Evolutionary conservation across 2,888 invertebrate species (phyloP), one percentile per base, ranked within the genome.

Genomic region (Drosophila fulvimacula): DNA sequence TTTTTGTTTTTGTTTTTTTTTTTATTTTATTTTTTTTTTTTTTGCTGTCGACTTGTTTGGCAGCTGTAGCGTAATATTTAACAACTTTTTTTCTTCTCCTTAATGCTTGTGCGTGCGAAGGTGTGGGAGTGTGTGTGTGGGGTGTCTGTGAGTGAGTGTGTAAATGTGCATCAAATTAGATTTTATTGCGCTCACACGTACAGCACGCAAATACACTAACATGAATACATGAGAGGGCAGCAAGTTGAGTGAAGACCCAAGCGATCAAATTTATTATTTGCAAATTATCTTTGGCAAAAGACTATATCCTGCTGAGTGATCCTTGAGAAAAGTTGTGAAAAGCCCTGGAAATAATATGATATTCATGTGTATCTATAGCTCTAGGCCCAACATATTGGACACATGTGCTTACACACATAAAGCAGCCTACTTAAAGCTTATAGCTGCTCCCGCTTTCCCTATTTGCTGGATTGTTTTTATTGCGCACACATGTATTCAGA

Each of bases 171-270:
- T 81, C 68, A 83, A 81, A 83, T 86, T 83, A 80, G 68, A 79
- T 86, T 81, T 79, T 81, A 79, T 83, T 79, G 57, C 79, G 70
- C 65, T 73, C 66, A 46, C 73, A 77, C 81, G 74, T 69, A 73
- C 79, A 53, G 36, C 56, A 68, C 59, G 70, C 67, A 67, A 27
- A 52, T 55, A 49, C 53, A 34, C 53, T 21, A 42, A 32, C n/a
- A 21, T 36, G 44, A 32, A 36, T 27, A 32, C 30, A 30, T 30
- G 38, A 46, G 55, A 11, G 41, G 6, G 34, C 10, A 66, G 44
- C 32, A 58, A 49, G 51, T 69, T 42, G 30, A 56, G 69, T 48
- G 46, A 42, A 61, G 11, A 27, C 11, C 32, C 17, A 46, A 21
- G 19, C 53, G 15, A 51, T 42, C 60, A 34, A 27, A 48, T 42